These are phyloP conservation scores for Tachina fera DNA, from an alignment of 2,888 invertebrate species.

Conservation along the genomic window DNA sequence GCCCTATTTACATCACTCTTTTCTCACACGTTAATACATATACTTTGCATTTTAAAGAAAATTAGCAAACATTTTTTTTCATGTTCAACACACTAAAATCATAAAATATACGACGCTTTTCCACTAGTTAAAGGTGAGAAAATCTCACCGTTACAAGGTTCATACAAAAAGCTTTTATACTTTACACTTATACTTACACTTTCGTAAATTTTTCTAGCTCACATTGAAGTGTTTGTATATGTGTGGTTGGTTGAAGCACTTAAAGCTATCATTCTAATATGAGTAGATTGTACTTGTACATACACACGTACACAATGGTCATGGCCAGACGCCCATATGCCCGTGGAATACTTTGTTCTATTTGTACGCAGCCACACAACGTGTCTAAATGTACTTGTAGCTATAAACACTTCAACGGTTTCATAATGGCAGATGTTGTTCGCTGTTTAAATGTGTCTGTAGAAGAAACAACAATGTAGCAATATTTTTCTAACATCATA, in stretches of 20 bases:
- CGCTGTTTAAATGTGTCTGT: neutral
- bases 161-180: conserved; percentile 17
- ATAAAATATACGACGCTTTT: neutral
- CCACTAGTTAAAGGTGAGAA: neutral
- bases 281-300: neutral
- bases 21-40: too few relatives aligned
- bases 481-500: conserved; percentile 21
- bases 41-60: too few relatives aligned
- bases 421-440: conserved; percentile 47
- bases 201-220: neutral
- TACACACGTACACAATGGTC: neutral
- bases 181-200: conserved; percentile 14
- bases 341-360: conserved; percentile 28
- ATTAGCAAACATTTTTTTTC: too few relatives aligned
- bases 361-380: neutral
- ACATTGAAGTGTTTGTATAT: conserved; percentile 17
- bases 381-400: conserved; percentile 27
- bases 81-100: neutral
- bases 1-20: too few relatives aligned
- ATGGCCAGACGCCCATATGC: neutral
- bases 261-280: conserved; percentile 16
- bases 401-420: conserved; percentile 60
- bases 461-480: neutral
- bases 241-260: conserved; percentile 6
- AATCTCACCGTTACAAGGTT: conserved; percentile 14